Percentiles rank a stretch among this genome's conserved stretches.
Conservation (phyloP, 1,140 invertebrate species). For the Sitodiplosis mosellana region DNA sequence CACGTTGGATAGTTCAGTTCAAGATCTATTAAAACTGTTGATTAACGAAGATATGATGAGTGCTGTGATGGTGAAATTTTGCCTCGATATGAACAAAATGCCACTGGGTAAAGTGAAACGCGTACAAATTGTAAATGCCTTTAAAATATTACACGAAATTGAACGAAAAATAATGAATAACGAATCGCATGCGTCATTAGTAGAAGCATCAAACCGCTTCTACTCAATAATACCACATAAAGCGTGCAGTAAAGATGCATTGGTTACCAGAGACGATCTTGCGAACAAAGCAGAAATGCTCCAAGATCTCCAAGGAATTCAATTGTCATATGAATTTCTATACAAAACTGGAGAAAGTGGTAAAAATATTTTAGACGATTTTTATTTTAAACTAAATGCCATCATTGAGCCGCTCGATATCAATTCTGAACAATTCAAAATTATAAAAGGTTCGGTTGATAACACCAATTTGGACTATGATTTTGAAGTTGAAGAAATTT, state of each 20-base stretch:
- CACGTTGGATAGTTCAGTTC: constrained; percentile 35
- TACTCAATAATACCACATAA: constrained; percentile 89
- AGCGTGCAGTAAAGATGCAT: constrained; percentile 61
- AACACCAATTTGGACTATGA: constrained; percentile 57
- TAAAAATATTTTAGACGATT: constrained; percentile 57
- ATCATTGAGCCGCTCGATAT: constrained; percentile 58
- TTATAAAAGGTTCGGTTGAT: constrained; percentile 62
- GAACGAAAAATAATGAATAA: constrained; percentile 39
- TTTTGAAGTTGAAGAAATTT: constrained; percentile 54
- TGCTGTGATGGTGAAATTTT: constrained; percentile 81
- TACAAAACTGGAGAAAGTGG: constrained; percentile 32
- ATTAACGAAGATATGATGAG: constrained; percentile 90
- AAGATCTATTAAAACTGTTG: constrained; percentile 67
- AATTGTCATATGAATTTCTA: constrained; percentile 81
- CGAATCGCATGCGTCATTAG: constrained; percentile 33
- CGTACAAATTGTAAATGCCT: constrained; percentile 77
- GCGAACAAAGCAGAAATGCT: too few relatives aligned
- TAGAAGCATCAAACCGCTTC: constrained; percentile 78
- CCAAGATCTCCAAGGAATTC: constrained; percentile 82
- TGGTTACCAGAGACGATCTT: constrained; percentile 76
- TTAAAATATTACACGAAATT: constrained; percentile 62
- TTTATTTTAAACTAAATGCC: constrained; percentile 81
- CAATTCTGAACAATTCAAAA: constrained; percentile 52
- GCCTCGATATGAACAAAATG: constrained; percentile 94
- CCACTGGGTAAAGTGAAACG: constrained; percentile 89